phyloP scores from a whole-genome alignment of 2,888 invertebrate genomes.

The Eupithecia tripunctaria region DNA sequence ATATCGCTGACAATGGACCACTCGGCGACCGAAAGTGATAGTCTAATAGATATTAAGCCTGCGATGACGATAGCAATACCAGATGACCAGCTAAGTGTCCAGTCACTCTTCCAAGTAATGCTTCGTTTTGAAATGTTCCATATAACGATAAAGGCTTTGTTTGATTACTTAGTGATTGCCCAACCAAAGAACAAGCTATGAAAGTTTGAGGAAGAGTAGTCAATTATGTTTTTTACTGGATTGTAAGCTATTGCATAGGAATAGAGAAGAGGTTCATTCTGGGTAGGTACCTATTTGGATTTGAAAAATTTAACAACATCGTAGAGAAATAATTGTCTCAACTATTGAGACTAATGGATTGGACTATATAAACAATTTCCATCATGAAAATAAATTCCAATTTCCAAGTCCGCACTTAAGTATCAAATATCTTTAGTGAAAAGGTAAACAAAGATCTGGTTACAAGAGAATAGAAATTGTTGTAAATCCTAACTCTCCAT shows the following conservation, averaged over 20 bases:
- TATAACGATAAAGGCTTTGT: conserved; percentile 33
- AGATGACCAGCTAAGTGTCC: conserved; percentile 59
- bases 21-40: conserved; percentile 80
- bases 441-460: conserved; percentile 28
- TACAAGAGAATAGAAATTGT: conserved; percentile 23
- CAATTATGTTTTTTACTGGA: neutral
- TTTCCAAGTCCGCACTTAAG: neutral
- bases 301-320: neutral
- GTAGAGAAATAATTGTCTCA: neutral
- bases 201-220: conserved; percentile 19
- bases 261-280: neutral
- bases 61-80: conserved; percentile 68
- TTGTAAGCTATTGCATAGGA: neutral
- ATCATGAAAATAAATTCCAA: neutral
- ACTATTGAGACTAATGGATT: neutral
- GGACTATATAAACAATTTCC: neutral
- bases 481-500: conserved; percentile 46
- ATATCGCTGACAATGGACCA: conserved; percentile 78
- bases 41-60: conserved; percentile 73
- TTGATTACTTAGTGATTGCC: conserved; percentile 32
- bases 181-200: conserved; percentile 25
- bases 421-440: conserved; percentile 15
- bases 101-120: conserved; percentile 63
- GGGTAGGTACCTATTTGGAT: no score
- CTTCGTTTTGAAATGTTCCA: conserved; percentile 40